Evolutionary conservation across 2,113 vertebrate genomes (phyloP).

Genomic region (Spheniscus mendiculus): DNA sequence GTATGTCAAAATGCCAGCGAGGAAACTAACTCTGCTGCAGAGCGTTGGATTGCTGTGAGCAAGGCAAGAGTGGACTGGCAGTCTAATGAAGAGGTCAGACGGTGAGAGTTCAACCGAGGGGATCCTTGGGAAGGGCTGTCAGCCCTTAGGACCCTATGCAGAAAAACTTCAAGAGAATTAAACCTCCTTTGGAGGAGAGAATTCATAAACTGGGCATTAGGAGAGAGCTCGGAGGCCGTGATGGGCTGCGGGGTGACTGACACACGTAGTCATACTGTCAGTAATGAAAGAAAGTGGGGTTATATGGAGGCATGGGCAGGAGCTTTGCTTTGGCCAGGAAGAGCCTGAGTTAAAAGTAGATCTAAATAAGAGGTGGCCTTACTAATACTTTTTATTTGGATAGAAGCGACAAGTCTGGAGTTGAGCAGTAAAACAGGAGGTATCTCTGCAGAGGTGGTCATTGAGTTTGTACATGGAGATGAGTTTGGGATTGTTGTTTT

Average conservation of each 20-base stretch:
- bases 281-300: not conserved
- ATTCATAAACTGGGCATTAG: not conserved
- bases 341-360: not conserved
- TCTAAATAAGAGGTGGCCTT: not conserved
- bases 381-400: not conserved
- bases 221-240: not conserved
- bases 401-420: not conserved
- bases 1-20: not conserved
- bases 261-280: not conserved
- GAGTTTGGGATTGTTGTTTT: not conserved
- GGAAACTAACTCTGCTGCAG: not conserved
- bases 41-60: not conserved
- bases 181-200: not conserved
- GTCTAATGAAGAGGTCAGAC: not conserved
- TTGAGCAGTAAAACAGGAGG: not conserved
- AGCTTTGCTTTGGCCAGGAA: not conserved
- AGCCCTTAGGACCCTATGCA: too few relatives aligned
- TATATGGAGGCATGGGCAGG: not conserved
- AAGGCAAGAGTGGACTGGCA: not conserved
- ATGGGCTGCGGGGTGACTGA: not conserved
- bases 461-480: not conserved
- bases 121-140: not conserved
- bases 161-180: not conserved
- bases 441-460: not conserved
- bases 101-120: not conserved